Conservation (phyloP, 53 echinoderm and acorn worm species). For the Holothuria scabra region DNA sequence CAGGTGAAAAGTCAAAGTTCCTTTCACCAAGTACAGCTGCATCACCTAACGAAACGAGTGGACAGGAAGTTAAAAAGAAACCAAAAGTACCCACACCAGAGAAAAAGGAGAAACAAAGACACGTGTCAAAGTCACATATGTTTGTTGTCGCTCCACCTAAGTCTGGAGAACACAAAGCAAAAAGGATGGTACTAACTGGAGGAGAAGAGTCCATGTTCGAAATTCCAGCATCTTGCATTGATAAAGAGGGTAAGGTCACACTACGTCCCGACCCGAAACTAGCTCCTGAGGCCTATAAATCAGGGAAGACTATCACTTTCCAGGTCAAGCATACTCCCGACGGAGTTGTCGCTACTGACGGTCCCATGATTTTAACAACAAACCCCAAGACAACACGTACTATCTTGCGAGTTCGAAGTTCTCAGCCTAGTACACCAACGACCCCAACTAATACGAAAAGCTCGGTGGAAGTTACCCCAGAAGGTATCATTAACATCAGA, state of each 20-base stretch:
- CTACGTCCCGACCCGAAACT: conserved; percentile 67
- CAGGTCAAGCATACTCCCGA: conserved; percentile 62
- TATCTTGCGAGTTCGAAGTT: conserved; percentile 58
- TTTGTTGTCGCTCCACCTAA: conserved; percentile 58
- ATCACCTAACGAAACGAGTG: neutral
- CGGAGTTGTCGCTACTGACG: conserved; percentile 57
- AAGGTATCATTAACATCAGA: conserved; percentile 64
- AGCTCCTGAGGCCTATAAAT: conserved; percentile 66
- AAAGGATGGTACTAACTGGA: conserved; percentile 25
- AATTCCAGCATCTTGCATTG: conserved; percentile 65
- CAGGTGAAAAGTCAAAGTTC: neutral
- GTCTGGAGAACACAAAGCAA: conserved; percentile 22
- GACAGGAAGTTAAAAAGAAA: conserved; percentile 32
- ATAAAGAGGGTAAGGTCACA: conserved; percentile 63
- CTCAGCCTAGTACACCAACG: conserved; percentile 56
- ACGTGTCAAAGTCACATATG: conserved; percentile 65
- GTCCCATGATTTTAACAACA: conserved; percentile 69
- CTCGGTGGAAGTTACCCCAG: conserved; percentile 64
- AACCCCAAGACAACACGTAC: conserved; percentile 59
- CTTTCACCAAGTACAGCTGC: conserved; percentile 16
- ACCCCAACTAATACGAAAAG: conserved; percentile 56
- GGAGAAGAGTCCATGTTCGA: conserved; percentile 53
- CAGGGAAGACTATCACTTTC: conserved; percentile 80
- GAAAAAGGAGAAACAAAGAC: conserved; percentile 40
- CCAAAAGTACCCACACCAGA: conserved; percentile 26